Base-by-base conservation (phyloP, 2,888 invertebrate species). In the Polydrusus tereticollis region DNA sequence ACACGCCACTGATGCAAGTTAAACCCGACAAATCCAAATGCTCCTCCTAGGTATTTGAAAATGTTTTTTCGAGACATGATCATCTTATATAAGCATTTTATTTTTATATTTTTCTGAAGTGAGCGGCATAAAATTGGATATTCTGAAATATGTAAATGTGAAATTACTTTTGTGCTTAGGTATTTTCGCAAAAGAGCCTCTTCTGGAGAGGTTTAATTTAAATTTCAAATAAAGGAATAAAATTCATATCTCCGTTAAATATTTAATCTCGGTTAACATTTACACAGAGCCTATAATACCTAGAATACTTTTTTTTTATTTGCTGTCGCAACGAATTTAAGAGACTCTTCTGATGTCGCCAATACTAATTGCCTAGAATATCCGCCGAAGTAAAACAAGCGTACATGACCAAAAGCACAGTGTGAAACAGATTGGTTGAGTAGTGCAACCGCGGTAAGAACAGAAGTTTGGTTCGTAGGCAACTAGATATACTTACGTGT, bases 111-210 rank as follows among this genome's bases (percentile, higher is more conserved):
- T 69, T 69, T 62, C 69, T 47, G 64, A 69, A 47, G 58, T 38
- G 64, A 64, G 18, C 38, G 55, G n/a, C 23, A 58, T 70, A 47
- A 72, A 72, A 72, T 72, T 72, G 72, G 72, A 67, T 67, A 62
- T 62, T 62, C 41, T 7, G 60, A 60, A 71, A 71, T 71, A 71
- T 70, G 71, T 71, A 66, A 71, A 71, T 71, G 65, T 52, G 33
- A 62, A 65, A 71, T 71, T 71, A 71, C 71, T 71, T 71, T 71
- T 65, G 59, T 65, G 65, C 71, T 62, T 50, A 68, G 68, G 68
- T 52, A 68, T 68, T 62, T 68, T 52, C 29, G 8, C 58, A 66
- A 66, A 66, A 58, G 58, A 16, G 58, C 45, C 55, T 45, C 14
- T 58, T 66, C 58, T 21, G 58, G 33, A 47, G 57, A 66, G 58